These are phyloP conservation scores for Drosophila sordidapex DNA, from an alignment of 2,888 invertebrate genomes.

Conservation along the genomic window DNA sequence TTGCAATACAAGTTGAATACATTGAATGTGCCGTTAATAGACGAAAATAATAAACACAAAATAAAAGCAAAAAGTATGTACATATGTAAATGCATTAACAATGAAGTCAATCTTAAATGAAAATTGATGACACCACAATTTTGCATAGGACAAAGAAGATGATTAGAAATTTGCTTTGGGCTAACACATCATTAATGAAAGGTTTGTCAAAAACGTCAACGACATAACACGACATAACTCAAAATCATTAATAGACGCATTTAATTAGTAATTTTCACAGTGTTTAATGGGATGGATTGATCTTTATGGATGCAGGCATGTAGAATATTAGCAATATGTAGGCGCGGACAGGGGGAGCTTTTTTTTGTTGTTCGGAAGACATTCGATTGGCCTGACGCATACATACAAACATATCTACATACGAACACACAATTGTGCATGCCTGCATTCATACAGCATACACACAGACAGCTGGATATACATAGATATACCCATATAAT, in stretches of 20 bases:
- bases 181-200: constrained; percentile 37
- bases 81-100: constrained; percentile 50
- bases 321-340: constrained; percentile 8
- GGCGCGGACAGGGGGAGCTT: neutral
- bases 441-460: constrained; percentile 28
- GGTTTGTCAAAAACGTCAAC: constrained; percentile 45
- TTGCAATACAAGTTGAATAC: constrained; percentile 35
- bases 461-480: constrained; percentile 19
- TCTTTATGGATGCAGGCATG: constrained; percentile 15
- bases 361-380: constrained; percentile 5
- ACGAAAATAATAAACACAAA: constrained; percentile 2
- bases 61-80: constrained; percentile 42
- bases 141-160: constrained; percentile 23
- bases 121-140: constrained; percentile 23
- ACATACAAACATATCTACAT: constrained; percentile 27
- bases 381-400: constrained; percentile 26
- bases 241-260: constrained; percentile 25
- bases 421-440: constrained; percentile 27
- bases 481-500: constrained; percentile 30
- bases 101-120: constrained; percentile 38
- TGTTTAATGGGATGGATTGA: constrained; percentile 8
- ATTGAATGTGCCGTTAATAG: constrained; percentile 45
- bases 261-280: constrained; percentile 10
- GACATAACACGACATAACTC: constrained; percentile 44
- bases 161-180: constrained; percentile 19